These are phyloP conservation scores for Neoaliturus tenellus DNA, from an alignment of 2,888 invertebrate species.

Conservation along the genomic window DNA sequence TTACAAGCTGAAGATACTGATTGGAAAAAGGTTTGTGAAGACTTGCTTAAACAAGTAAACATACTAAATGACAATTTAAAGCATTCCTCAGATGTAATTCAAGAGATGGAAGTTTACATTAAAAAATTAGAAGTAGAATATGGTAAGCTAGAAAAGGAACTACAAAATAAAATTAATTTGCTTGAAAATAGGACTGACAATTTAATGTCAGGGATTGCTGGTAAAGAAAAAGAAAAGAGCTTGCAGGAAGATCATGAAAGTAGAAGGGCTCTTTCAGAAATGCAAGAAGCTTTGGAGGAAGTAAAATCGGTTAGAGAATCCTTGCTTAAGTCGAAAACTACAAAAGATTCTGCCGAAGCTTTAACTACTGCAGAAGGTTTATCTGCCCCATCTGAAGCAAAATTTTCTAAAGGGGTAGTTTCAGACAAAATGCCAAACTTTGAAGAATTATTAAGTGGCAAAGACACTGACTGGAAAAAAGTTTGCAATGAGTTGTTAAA, in stretches of 20 bases:
- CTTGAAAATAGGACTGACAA: background rate
- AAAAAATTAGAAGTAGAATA: background rate
- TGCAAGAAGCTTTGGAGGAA: too few relatives aligned
- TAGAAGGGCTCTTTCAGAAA: too few relatives aligned
- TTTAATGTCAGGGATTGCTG: background rate
- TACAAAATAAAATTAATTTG: background rate
- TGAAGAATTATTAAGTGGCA: background rate
- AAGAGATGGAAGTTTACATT: background rate
- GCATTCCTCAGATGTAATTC: background rate
- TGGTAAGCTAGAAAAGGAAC: background rate
- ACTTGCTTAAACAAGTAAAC: background rate
- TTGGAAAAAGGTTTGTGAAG: constrained; percentile 23
- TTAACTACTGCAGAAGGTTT: background rate
- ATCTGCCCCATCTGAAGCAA: too few relatives aligned
- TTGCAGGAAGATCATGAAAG: background rate
- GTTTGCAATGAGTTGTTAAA: background rate
- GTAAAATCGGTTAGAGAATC: background rate
- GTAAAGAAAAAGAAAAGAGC: background rate
- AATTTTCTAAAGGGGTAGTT: too few relatives aligned
- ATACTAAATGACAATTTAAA: background rate
- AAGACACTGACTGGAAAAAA: constrained; percentile 7
- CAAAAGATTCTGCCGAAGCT: background rate
- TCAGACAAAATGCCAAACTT: background rate
- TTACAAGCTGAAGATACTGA: background rate
- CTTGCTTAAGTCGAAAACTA: background rate